These are phyloP conservation scores for Barnardius zonarius DNA, from an alignment of 2,113 vertebrate species.

Conservation along the genomic window DNA sequence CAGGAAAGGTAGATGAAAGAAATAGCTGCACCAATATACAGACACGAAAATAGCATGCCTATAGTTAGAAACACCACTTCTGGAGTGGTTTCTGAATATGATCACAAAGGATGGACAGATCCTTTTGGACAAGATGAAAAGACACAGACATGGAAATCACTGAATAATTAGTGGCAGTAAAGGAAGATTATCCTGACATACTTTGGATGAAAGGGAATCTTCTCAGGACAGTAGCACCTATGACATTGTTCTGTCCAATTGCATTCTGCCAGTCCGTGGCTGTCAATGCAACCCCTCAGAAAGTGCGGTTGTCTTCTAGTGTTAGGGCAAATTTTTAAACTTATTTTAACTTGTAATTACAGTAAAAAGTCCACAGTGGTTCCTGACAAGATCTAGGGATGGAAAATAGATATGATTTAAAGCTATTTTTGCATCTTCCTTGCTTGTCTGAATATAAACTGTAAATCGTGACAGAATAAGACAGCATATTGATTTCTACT, in stretches of 20 bases:
- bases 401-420: not conserved
- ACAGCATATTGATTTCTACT: not conserved
- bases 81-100: not conserved
- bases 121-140: not conserved
- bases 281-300: not conserved
- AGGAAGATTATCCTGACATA: not conserved
- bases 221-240: not conserved
- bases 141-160: rapidly evolving
- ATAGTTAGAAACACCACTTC: not conserved
- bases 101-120: not conserved
- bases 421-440: not conserved
- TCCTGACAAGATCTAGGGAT: not conserved
- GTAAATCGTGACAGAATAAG: not conserved
- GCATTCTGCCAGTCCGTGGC: not conserved
- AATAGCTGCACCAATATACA: not conserved
- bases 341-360: not conserved
- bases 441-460: not conserved
- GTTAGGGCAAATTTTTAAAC: not conserved
- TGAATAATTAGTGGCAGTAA: not conserved
- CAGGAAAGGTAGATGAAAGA: not conserved
- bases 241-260: not conserved
- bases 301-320: not conserved
- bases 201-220: not conserved
- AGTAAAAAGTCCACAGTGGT: not conserved
- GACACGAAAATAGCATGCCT: not conserved